Evolutionary conservation across 64 coral and sea anemone species (phyloP), one percentile per base, ranked within the genome.

Genomic region (Montipora sp.): DNA sequence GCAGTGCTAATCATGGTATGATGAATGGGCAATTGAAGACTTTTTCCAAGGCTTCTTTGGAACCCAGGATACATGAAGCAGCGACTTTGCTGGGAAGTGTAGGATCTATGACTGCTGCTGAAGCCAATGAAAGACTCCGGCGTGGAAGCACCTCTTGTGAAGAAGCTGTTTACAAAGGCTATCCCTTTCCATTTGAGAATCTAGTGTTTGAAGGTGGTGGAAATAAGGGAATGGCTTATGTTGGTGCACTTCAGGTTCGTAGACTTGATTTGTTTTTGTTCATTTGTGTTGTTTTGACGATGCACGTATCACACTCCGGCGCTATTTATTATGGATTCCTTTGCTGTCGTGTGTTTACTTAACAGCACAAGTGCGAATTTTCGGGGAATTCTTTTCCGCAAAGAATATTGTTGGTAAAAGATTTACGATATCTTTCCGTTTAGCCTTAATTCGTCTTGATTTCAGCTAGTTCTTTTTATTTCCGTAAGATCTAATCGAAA

Each of bases 161-260:
- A 57, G 88, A 94, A 68, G 95, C 94, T 3, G 7, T 89, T 3
- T 98, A 98, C 15, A 60, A 88, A 74, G 92, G 89, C 13, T 89
- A 83, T 46, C 53, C 67, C 1, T 98, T 98, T 77, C 94, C 85
- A 49, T 99, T 99, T 76, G 98, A 99, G 55, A 99, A 99, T 79
- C 48, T 99, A 5, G 92, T 99, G 58, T 99, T 99, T 77, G 98
- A 99, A 92, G 98, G 98, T 10, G 98, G 98, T 10, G 98, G 98
- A 5, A 99, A 92, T 69, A 99, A 99, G 76, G 98, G 98, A 75
- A 99, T 99, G 98, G 98, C 98, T 7, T 99, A 99, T 80, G 98
- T 99, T 51, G 98, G 98, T 70, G 98, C 80, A 0, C 88, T 99
- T 24, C 92, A 99, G 98, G 98, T 99, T 63, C 86, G 83, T 59